Conservation (phyloP, 2,113 vertebrate genomes). For the Catharus bicknelli region DNA sequence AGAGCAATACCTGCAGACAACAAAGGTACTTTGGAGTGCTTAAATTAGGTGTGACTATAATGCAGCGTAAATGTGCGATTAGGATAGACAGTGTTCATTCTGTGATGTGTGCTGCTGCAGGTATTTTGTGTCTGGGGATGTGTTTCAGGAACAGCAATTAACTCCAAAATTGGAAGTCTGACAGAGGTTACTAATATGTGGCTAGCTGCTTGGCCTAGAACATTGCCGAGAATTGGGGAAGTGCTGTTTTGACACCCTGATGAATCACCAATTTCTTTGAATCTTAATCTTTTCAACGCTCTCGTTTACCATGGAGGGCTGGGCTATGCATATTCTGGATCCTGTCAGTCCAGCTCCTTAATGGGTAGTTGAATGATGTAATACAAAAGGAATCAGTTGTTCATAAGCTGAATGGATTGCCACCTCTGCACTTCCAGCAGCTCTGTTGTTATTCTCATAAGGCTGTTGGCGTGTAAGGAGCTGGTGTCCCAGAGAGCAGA, state of each 20-base stretch:
- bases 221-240: slow-evolving; percentile 42
- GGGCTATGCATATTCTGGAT: slow-evolving; percentile 51
- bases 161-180: slow-evolving; percentile 38
- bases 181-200: slow-evolving; percentile 6
- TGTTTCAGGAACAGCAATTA: slow-evolving; percentile 52
- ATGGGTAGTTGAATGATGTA: slow-evolving; percentile 57
- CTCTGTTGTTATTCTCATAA: slow-evolving; percentile 9
- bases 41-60: slow-evolving; percentile 20
- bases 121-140: slow-evolving; percentile 41
- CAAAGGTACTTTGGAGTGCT: neutral
- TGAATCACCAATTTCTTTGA: slow-evolving; percentile 59
- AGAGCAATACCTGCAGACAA: neutral
- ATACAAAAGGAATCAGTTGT: slow-evolving; percentile 56
- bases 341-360: slow-evolving; percentile 68
- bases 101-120: slow-evolving; percentile 52
- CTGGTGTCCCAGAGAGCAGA: neutral
- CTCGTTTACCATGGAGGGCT: slow-evolving; percentile 38
- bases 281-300: slow-evolving; percentile 46
- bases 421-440: slow-evolving; percentile 40
- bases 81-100: neutral
- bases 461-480: slow-evolving; percentile 25
- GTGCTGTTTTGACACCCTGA: slow-evolving; percentile 40
- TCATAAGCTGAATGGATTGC: slow-evolving; percentile 59
- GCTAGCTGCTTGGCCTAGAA: slow-evolving; percentile 38
- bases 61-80: neutral